Evolutionary conservation across 2,113 vertebrate genomes (phyloP), one percentile per base, ranked within the genome.

Genomic region (Megalops atlanticus): DNA sequence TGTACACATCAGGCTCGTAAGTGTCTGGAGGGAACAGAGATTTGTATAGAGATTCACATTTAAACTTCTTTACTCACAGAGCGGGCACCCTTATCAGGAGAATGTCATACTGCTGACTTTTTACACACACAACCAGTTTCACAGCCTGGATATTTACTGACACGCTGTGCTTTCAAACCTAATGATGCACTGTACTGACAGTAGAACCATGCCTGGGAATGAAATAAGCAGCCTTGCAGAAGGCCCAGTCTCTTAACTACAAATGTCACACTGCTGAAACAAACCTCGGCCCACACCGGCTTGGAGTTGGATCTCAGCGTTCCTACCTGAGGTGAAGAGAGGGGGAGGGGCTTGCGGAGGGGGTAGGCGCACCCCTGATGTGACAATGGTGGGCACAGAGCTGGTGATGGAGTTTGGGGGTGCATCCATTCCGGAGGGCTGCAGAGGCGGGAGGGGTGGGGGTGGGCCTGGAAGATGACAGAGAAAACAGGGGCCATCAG

Each of bases 1-100:
- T 99, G 88, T 99, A 99, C 77, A 97, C 95, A 87, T 99, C 98
- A 72, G 96, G 91, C 85, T 99, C 97, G 78, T 96, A 99, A 47
- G 93, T 94, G 90, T 97, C 97, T 97, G 89, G 74, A 92, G 84
- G 94, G 4, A 79, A 93, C 33, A 92, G 81, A 91, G 84, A 92
- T 3, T 70, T 21, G 3, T 52, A n/a, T 8, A 54, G 21, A 39
- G 73, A 79, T 24, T 21, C 35, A 76, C 31, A 27, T 39, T 11
- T 31, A 74, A 24, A 11, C 58, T 64, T n/a, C 58, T n/a, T 24
- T 11, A 64, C 58, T 64, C 1, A 64, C 58, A 18, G 6, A 45
- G 43, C 43, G 14, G 43, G 43, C 43, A 45, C 7, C 14, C 43
- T 14, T 10, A 45, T 10, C 43, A 45, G 43, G 43, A 45, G 0